phyloP scores from a whole-genome alignment of 2,113 vertebrate genomes.

The Hoplias malabaricus region DNA sequence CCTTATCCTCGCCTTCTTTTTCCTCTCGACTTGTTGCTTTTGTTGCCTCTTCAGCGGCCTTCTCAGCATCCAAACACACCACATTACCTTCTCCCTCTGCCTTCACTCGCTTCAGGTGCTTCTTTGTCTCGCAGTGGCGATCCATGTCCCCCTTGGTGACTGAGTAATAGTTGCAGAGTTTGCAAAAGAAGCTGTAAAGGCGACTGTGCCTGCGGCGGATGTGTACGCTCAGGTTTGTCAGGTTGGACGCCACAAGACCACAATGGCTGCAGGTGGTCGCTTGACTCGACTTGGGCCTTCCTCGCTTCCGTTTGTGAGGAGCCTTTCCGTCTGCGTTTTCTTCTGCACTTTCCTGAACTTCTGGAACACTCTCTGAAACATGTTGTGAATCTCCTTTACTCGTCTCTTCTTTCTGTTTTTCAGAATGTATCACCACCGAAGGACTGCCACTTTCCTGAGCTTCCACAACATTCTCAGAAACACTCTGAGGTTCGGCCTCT shows the following conservation, averaged over 20 bases:
- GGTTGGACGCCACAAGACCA: constrained; percentile 90
- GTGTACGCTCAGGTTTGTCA: constrained; percentile 92
- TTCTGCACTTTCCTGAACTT: constrained; percentile 11
- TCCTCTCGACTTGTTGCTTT: constrained; percentile 49
- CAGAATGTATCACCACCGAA: too few species aligned
- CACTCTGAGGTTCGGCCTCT: too few species aligned
- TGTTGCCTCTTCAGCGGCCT: constrained; percentile 1
- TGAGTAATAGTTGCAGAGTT: constrained; percentile 91
- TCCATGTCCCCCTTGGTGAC: constrained; percentile 99
- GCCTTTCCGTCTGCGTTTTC: constrained; percentile 36
- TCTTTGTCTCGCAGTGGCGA: constrained; percentile 94
- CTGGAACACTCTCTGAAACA: constrained; percentile 12
- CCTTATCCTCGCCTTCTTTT: constrained; percentile 42
- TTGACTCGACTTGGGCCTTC: constrained; percentile 77
- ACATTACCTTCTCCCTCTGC: constrained; percentile 54
- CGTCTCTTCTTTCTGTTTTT: constrained; percentile 43
- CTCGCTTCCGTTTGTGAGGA: constrained; percentile 75
- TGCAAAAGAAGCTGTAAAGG: constrained; percentile 93
- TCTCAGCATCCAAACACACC: constrained; percentile 37
- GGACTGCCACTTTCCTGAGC: too few species aligned
- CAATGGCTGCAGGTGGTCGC: constrained; percentile 87
- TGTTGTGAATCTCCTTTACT: neutral
- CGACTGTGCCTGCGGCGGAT: constrained; percentile 95
- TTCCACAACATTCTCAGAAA: too few species aligned
- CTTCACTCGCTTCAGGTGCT: constrained; percentile 85